These are phyloP conservation scores for Geophilus truncorum DNA, from an alignment of 2,888 invertebrate genomes.

Conservation along the genomic window DNA sequence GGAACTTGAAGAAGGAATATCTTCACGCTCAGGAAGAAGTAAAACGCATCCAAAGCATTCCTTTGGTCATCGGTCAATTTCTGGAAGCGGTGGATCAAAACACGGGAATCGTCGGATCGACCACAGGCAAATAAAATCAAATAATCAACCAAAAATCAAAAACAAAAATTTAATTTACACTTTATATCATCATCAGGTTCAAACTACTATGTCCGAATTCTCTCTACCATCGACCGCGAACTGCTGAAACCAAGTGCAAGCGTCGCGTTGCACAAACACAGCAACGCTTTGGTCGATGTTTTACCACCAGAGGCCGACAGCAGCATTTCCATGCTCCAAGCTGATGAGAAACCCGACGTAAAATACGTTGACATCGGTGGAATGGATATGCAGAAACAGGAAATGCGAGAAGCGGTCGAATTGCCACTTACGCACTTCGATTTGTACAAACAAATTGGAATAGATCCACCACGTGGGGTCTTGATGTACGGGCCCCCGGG, in stretches of 20 bases:
- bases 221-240: slow-evolving; percentile 97
- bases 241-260: slow-evolving; percentile 95
- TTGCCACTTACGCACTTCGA: slow-evolving; percentile 97
- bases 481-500: slow-evolving; percentile 99
- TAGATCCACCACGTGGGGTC: slow-evolving; percentile 96
- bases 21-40: slow-evolving; percentile 97
- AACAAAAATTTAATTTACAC: too few species aligned
- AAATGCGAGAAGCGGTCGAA: slow-evolving; percentile 97
- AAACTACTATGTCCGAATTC: slow-evolving; percentile 96
- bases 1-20: slow-evolving; percentile 97
- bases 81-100: slow-evolving; percentile 99
- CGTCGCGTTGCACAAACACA: slow-evolving; percentile 97
- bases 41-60: slow-evolving; percentile 97
- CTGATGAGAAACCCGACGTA: slow-evolving; percentile 96
- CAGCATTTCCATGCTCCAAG: slow-evolving; percentile 96
- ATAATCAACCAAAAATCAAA: neutral
- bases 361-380: slow-evolving; percentile 97
- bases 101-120: slow-evolving; percentile 98
- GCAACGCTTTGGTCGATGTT: slow-evolving; percentile 99
- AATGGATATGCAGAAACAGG: slow-evolving; percentile 99
- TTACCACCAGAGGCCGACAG: slow-evolving; percentile 98
- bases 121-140: slow-evolving; percentile 59
- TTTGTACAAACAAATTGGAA: slow-evolving; percentile 85
- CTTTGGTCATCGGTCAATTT: slow-evolving; percentile 97
- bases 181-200: too few species aligned